Evolutionary conservation across 2,888 invertebrate genomes (phyloP), one percentile per base, ranked within the genome.

Genomic region (Platynereis dumerilii): DNA sequence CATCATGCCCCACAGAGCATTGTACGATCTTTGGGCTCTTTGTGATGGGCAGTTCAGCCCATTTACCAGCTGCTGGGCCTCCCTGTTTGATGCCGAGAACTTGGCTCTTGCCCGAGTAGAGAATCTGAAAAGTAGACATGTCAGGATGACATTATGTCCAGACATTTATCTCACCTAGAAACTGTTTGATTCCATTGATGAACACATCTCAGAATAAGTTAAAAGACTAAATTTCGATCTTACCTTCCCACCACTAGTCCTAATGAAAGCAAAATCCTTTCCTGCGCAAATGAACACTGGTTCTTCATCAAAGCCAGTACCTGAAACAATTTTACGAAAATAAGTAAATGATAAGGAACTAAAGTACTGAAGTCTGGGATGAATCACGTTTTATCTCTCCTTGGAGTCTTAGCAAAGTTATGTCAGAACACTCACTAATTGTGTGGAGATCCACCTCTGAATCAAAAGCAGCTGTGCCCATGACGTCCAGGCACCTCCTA

Each of bases 1-100:
- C 95, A 80, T 98, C 97, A 79, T 96, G 96, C 0, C 97, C 96
- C 1, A 94, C 89, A 0, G 94, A 91, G 69, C 94, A 89, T 85
- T 95, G 91, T 0, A 87, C 85, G 66, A 92, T 88, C 78, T 89
- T 90, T 1, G 91, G 90, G 24, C 89, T 88, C 85, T 92, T 92
- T 0, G 90, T 88, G 62, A 91, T 86, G 45, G 89, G 87, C 24
- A 86, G 76, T 72, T 86, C 85, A 2, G 81, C 78, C 86, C 86
- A 86, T 68, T 83, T 83, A 15, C 80, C 79, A 10, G 74, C 69
- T 17, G 81, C 66, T n/a, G 80, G 77, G 24, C 77, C 80, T 26
- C 81, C 81, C 70, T 84, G 85, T 71, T 96, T 95, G 75, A 95
- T 90, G 0, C 96, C 96, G 24, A 96, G 86, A 56, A 92, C 90